Evolutionary conservation across 2,888 invertebrate genomes (phyloP), one percentile per base, ranked within the genome.

Genomic region (Orthosia gothica): DNA sequence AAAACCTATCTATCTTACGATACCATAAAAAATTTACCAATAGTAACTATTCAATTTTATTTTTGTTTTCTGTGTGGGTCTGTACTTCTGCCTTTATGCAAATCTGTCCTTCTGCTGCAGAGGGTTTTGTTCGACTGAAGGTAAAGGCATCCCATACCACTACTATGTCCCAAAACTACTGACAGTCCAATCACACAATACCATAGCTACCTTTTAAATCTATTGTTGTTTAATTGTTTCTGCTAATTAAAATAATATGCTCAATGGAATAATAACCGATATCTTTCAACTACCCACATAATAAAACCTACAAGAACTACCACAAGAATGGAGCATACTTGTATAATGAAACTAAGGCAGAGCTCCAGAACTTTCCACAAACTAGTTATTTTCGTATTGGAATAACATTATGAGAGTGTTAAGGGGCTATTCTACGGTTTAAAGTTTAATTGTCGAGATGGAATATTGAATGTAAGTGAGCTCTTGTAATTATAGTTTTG

Each of bases 341-440:
- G 26, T 76, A 62, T 58, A 70, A 65, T 20, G 50, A 47, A 81
- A 83, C 73, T 71, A 70, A 71, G 52, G 59, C 65, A 40, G 58
- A 55, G 49, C 26, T 70, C 63, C 32, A 49, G 40, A 81, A 81
- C 68, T 84, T 80, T 58, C 59, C 32, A 62, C 55, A 47, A 85
- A 74, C 79, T 85, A 76, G 85, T 85, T 85, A 84, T 85, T 82
- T 82, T 85, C 82, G 63, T 76, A 84, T 84, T 72, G 79, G 72
- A 85, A 85, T 76, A 79, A 74, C 65, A 76, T 85, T 83, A 83
- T 76, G 76, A 72, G 61, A 76, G 73, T 72, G 74, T 84, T 83
- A 84, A 83, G 82, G 82, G 76, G 64, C 26, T 47, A 70, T 40
- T 26, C n/a, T n/a, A 67, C 32, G 45, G 63, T 50, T 78, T 47